Base-by-base conservation (phyloP, 2,113 vertebrate genomes). In the Xyliphius kryptos region DNA sequence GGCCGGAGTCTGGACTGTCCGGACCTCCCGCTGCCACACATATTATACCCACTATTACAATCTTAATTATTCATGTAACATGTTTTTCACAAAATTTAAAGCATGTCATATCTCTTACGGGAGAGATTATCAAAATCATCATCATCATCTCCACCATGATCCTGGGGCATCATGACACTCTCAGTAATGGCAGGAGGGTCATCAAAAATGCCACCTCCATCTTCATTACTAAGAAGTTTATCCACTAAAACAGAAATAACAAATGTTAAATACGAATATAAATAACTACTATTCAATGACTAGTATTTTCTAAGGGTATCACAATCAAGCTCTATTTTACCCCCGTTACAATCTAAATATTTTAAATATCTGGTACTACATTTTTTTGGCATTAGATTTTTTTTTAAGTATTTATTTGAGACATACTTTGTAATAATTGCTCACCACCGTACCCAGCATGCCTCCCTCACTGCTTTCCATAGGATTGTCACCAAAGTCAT, bases 91-190 rank as follows among this genome's bases (percentile, higher is more conserved):
- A n/a, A n/a, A n/a, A n/a, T n/a, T n/a, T n/a, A n/a, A n/a, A 54
- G 6, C 17, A 19, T 36, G 17, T 44, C n/a, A n/a, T n/a, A n/a
- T n/a, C 1, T 41, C 91, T 89, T 77, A 98, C 95, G 91, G 11
- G 95, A 98, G 57, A 95, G 89, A 20, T 92, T 94, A 78, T 97
- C 92, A 75, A 95, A 96, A 73, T 98, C 94, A 48, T 95, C 94
- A 53, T 98, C 96, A 11, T 98, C 93, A 0, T 94, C 91, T 0
- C 89, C 66, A 49, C 66, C 82, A 38, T 93, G 94, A 51, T 96
- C 93, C 54, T 91, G 92, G 13, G 94, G 93, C 89, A 97, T 88
- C 89, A 96, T 91, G 40, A 97, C 92, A 13, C 90, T 87, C 76
- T 92, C 95, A 38, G 94, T 85, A 73, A 97, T 86, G 1, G 91